Conservation (phyloP, 1,140 invertebrate species). For the Eueides isabella region DNA sequence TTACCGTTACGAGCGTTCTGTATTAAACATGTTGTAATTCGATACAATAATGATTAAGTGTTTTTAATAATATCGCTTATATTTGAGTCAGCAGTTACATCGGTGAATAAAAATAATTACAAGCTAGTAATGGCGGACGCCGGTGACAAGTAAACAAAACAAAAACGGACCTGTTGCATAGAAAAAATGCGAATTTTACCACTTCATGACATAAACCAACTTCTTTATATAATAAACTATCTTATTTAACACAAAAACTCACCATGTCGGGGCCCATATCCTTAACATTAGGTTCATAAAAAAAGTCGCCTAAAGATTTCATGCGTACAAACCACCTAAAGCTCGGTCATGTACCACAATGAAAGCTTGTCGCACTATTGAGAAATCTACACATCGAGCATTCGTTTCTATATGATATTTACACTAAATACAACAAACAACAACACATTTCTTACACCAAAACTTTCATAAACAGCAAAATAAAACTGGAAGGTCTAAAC, state of each 20-base stretch:
- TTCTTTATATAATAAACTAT: slow-evolving; percentile 47
- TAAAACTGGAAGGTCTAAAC: slow-evolving; percentile 69
- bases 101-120: slow-evolving; percentile 66
- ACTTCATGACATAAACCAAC: slow-evolving; percentile 75
- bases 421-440: slow-evolving; percentile 53
- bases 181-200: slow-evolving; percentile 57
- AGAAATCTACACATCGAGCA: slow-evolving; percentile 56
- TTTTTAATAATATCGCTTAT: slow-evolving; percentile 15
- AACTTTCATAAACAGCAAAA: slow-evolving; percentile 55
- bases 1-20: slow-evolving; percentile 11
- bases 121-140: slow-evolving; percentile 80
- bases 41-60: slow-evolving; percentile 31
- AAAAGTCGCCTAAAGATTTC: slow-evolving; percentile 87
- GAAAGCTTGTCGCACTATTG: slow-evolving; percentile 62
- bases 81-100: slow-evolving; percentile 38
- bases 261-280: slow-evolving; percentile 90
- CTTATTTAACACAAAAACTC: slow-evolving; percentile 63
- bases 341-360: slow-evolving; percentile 70
- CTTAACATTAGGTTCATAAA: slow-evolving; percentile 87
- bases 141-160: slow-evolving; percentile 82
- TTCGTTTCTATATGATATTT: slow-evolving; percentile 49
- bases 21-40: slow-evolving; percentile 21
- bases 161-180: slow-evolving; percentile 78
- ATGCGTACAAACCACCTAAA: slow-evolving; percentile 83
- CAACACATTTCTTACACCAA: slow-evolving; percentile 69